Evolutionary conservation across 2,113 vertebrate species (phyloP), one percentile per base, ranked within the genome.

Genomic region (Macroglossus sobrinus): DNA sequence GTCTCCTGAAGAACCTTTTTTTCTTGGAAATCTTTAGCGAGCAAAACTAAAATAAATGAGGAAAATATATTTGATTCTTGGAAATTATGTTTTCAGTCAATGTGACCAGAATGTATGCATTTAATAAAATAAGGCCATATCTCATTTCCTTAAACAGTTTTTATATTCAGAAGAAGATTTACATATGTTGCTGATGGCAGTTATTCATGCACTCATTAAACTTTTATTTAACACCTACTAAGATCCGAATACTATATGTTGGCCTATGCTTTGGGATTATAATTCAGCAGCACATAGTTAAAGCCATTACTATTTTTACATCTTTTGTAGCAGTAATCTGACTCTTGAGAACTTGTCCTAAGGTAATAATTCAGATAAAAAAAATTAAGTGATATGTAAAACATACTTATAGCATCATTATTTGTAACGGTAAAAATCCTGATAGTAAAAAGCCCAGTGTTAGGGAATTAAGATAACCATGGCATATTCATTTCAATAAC

Each of bases 181-280:
- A 86, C 79, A 92, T 91, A 94, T 72, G 53, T 76, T 93, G 94
- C 96, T 93, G 79, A 71, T 84, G 92, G 94, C 92, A 96, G 66
- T 93, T 92, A 91, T 86, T 93, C 57, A 55, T 68, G 22, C 47
- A 86, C 69, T 85, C 94, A 95, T 98, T 97, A 97, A 97, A 95
- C 79, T 96, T 96, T 95, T 96, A 97, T 92, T 87, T 86, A 96
- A 69, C 33, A 95, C 45, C 69, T 87, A 88, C 43, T 78, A 89
- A 89, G 35, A 79, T 82, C 16, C 2, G 22, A 59, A 63, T 95
- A 91, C 38, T 84, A 15, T 45, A 82, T 47, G 50, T 35, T 76
- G 38, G 68, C 50, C 38, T 64, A 45, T 74, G n/a, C 68, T 96
- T 94, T 80, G 75, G 53, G 76, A 80, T 82, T 92, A n/a, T 84